Percentiles rank a stretch among this genome's conserved stretches.
phyloP scores from a whole-genome alignment of 2,888 invertebrate species.

The Thysanoteuthis rhombus region DNA sequence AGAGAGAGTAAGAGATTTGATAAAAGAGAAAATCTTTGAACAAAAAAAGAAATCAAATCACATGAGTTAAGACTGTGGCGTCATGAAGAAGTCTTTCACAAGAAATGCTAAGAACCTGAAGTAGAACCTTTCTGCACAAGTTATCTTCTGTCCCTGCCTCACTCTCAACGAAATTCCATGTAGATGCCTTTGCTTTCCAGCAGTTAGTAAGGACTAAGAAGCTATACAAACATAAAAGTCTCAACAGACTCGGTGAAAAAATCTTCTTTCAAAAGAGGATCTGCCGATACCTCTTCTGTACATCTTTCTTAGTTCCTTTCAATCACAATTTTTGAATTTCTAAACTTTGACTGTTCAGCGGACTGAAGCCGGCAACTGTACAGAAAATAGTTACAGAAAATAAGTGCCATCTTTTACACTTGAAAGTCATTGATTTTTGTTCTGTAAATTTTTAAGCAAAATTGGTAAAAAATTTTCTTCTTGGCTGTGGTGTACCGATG shows the following conservation, averaged over 20 bases:
- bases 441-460: too few species aligned
- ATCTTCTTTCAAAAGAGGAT: not conserved
- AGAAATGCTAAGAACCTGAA: slow-evolving; percentile 12
- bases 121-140: not conserved
- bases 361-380: too few species aligned
- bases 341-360: too few species aligned
- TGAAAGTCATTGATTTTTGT: too few species aligned
- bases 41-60: not conserved
- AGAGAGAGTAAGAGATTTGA: not conserved
- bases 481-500: too few species aligned
- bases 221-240: not conserved
- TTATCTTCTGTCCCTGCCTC: not conserved
- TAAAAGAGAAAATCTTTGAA: not conserved
- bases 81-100: not conserved
- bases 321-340: too few species aligned
- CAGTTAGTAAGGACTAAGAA: not conserved
- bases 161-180: not conserved
- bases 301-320: too few species aligned
- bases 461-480: too few species aligned
- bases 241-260: not conserved
- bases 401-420: too few species aligned
- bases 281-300: not conserved
- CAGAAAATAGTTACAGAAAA: too few species aligned
- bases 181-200: not conserved
- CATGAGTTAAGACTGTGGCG: not conserved